phyloP scores from a whole-genome alignment of 2,888 invertebrate species.

The Protophormia terraenovae region DNA sequence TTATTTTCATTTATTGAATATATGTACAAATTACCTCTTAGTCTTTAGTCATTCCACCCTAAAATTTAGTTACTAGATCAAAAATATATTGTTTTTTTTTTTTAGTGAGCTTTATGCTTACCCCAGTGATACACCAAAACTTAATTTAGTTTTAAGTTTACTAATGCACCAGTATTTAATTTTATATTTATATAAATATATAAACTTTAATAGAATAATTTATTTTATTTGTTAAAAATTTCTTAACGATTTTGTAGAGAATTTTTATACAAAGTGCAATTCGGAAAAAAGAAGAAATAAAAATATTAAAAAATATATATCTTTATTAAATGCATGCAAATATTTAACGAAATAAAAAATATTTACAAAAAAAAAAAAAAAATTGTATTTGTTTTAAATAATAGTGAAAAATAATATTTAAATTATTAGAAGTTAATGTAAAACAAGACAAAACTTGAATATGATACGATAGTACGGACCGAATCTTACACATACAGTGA shows the following conservation, averaged over 20 bases:
- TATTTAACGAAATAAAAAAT: slow-evolving; percentile 41
- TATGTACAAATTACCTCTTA: slow-evolving; percentile 66
- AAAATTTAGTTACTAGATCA: slow-evolving; percentile 14
- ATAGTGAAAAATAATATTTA: neutral
- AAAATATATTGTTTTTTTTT: slow-evolving; percentile 1
- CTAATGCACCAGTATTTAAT: slow-evolving; percentile 55
- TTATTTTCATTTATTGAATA: slow-evolving; percentile 8
- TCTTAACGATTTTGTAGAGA: slow-evolving; percentile 19
- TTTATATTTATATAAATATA: neutral
- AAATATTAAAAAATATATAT: slow-evolving; percentile 18
- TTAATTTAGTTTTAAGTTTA: slow-evolving; percentile 44
- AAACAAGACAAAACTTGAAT: too few relatives aligned
- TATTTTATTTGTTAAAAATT: neutral
- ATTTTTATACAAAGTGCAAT: slow-evolving; percentile 6
- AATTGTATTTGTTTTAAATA: neutral
- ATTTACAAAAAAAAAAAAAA: neutral
- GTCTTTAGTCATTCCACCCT: slow-evolving; percentile 34
- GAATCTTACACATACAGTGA: too few relatives aligned
- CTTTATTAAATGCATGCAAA: slow-evolving; percentile 34
- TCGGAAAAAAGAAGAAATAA: neutral
- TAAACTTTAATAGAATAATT: neutral
- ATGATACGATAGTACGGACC: too few relatives aligned
- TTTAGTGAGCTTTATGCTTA: slow-evolving; percentile 17
- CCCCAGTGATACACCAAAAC: slow-evolving; percentile 47
- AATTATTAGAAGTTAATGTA: too few relatives aligned